These are phyloP conservation scores for Pithys albifrons DNA, from an alignment of 2,113 vertebrate genomes.

Conservation along the genomic window DNA sequence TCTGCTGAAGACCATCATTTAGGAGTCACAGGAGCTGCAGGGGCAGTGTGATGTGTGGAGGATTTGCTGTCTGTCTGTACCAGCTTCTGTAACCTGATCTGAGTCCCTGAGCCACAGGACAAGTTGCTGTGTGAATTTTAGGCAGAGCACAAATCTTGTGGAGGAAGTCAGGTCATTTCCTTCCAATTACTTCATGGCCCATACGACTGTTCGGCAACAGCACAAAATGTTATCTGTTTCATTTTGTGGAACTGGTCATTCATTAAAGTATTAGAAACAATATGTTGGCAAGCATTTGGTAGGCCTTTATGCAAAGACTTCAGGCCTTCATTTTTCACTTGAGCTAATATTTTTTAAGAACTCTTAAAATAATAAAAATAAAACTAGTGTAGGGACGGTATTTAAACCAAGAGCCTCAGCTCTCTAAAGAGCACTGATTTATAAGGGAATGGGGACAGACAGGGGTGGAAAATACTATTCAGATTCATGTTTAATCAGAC, in stretches of 20 bases:
- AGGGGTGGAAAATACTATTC: conserved; percentile 37
- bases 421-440: conserved; percentile 6
- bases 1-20: conserved; percentile 50
- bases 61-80: not conserved
- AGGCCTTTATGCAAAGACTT: not conserved
- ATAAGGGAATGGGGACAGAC: not conserved
- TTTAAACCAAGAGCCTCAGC: not conserved
- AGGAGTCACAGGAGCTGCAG: conserved; percentile 26
- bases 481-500: conserved; percentile 45
- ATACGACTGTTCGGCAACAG: accelerated
- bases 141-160: not conserved
- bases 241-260: not conserved
- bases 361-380: conserved; percentile 30
- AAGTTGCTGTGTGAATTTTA: not conserved
- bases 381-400: conserved; percentile 27
- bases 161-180: not conserved
- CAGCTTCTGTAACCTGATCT: not conserved
- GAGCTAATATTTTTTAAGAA: conserved; percentile 12
- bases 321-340: not conserved
- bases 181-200: not conserved
- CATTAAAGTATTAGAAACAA: not conserved
- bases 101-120: not conserved
- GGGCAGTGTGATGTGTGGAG: not conserved
- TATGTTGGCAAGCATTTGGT: not conserved
- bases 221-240: not conserved